Percentiles rank a stretch among this genome's conserved stretches.
Conservation (phyloP, 2,888 invertebrate species). For the Lacanobia wlatinum region DNA sequence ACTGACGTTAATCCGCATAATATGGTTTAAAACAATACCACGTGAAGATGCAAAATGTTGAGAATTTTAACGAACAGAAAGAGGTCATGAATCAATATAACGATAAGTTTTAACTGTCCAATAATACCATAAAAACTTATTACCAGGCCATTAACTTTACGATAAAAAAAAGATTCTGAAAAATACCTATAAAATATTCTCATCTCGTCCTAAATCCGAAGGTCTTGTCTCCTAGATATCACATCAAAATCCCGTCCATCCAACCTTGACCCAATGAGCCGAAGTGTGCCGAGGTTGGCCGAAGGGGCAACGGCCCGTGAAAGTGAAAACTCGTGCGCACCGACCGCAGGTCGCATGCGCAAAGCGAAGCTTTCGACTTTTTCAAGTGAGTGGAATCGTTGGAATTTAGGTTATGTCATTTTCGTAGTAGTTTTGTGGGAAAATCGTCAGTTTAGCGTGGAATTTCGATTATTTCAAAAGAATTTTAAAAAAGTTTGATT, state of each 20-base stretch:
- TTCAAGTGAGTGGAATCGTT: slow-evolving; percentile 47
- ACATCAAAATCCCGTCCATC: slow-evolving; percentile 57
- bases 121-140: slow-evolving; percentile 23
- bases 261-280: slow-evolving; percentile 79
- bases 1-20: slow-evolving; percentile 1
- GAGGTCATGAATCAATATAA: slow-evolving; percentile 23
- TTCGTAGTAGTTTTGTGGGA: slow-evolving; percentile 3
- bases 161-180: not conserved
- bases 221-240: slow-evolving; percentile 42
- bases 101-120: not conserved
- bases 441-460: slow-evolving; percentile 8
- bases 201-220: slow-evolving; percentile 45
- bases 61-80: not conserved
- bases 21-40: slow-evolving; percentile 3
- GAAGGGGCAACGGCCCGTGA: slow-evolving; percentile 81
- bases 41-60: not conserved
- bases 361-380: slow-evolving; percentile 72
- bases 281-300: slow-evolving; percentile 77
- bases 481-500: not conserved
- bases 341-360: slow-evolving; percentile 69
- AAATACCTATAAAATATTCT: slow-evolving; percentile 21
- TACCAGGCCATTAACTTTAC: not conserved
- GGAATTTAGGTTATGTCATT: slow-evolving; percentile 66
- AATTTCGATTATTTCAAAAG: slow-evolving; percentile 10
- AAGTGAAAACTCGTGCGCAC: slow-evolving; percentile 81